Conservation (phyloP, 1,140 invertebrate species). For the Conopomorpha cramerella region DNA sequence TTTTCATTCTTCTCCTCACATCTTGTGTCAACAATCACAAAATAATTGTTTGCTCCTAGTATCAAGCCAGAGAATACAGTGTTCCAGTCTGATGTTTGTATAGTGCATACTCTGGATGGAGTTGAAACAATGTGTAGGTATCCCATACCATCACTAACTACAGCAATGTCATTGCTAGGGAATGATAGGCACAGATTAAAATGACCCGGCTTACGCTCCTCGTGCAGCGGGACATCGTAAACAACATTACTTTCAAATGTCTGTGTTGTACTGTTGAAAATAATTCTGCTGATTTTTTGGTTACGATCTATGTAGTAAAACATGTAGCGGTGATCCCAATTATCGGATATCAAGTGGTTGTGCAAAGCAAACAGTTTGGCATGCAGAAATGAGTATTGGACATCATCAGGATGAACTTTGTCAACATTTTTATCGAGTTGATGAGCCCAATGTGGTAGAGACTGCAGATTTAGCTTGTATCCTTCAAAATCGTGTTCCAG, state of each 20-base stretch:
- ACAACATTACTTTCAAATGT: conserved; percentile 52
- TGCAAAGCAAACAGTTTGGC: conserved; percentile 72
- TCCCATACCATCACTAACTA: conserved; percentile 72
- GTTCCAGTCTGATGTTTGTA: conserved; percentile 51
- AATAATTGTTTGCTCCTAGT: conserved; percentile 43
- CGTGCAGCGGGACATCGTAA: conserved; percentile 57
- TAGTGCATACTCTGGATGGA: conserved; percentile 44
- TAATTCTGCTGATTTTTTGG: conserved; percentile 56
- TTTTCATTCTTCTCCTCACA: conserved; percentile 44
- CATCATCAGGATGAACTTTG: conserved; percentile 61
- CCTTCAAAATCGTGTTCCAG: conserved; percentile 76
- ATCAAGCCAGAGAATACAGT: conserved; percentile 44
- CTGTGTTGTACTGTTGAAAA: conserved; percentile 50
- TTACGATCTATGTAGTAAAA: conserved; percentile 65
- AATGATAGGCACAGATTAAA: conserved; percentile 71
- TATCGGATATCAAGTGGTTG: conserved; percentile 71
- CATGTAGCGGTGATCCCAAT: conserved; percentile 61
- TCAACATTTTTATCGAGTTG: conserved; percentile 51
- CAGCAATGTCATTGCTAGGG: conserved; percentile 61
- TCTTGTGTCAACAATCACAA: conserved; percentile 59
- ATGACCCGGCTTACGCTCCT: conserved; percentile 55
- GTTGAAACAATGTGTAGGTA: conserved; percentile 69
- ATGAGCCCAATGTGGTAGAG: conserved; percentile 60
- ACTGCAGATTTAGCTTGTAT: conserved; percentile 77
- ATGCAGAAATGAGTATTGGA: conserved; percentile 76